A percentile compares a stretch with the other conserved stretches of the same genome.
These are phyloP conservation scores for Dicycla oo DNA, from an alignment of 2,888 invertebrate genomes.

Conservation along the genomic window DNA sequence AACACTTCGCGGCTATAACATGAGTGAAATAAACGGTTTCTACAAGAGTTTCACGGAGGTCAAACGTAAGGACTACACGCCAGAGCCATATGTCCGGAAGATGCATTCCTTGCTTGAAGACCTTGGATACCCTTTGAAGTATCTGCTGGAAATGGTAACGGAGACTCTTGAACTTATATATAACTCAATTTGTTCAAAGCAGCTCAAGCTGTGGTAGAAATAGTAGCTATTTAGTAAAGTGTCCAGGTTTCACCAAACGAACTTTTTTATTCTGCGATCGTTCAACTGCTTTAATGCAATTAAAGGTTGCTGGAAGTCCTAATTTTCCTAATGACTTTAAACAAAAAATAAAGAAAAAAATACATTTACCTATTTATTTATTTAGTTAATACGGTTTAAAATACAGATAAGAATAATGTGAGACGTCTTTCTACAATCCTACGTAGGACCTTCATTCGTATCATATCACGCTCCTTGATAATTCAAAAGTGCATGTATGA, in stretches of 20 bases:
- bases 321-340: background rate
- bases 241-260: too few relatives aligned
- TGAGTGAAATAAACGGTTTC: slow-evolving; percentile 74
- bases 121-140: slow-evolving; percentile 72
- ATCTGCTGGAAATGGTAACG: slow-evolving; percentile 73
- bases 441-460: background rate
- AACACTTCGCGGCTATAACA: slow-evolving; percentile 74
- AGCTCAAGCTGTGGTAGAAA: background rate
- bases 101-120: slow-evolving; percentile 80
- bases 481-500: background rate
- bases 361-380: background rate
- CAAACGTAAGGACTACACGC: slow-evolving; percentile 65
- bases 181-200: background rate
- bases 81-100: slow-evolving; percentile 70
- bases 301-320: background rate
- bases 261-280: background rate
- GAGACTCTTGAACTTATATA: too few relatives aligned
- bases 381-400: background rate
- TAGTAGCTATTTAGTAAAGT: background rate
- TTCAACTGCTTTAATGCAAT: background rate
- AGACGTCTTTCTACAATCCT: background rate
- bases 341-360: background rate
- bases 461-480: background rate
- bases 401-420: background rate
- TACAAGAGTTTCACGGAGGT: slow-evolving; percentile 76